Base-by-base conservation (phyloP, 2,113 vertebrate species). In the Mustelus asterias region DNA sequence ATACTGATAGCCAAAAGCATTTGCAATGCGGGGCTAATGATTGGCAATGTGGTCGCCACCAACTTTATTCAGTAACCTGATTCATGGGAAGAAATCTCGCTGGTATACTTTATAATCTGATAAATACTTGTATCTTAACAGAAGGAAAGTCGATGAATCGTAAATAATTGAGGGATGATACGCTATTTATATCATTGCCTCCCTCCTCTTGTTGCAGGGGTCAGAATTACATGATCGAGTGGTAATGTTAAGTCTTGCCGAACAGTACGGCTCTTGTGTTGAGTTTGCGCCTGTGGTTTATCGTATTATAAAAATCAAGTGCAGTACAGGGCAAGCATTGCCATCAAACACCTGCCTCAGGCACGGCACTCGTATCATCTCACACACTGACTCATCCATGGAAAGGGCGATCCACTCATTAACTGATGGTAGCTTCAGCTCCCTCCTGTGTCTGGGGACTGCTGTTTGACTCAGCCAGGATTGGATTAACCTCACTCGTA, bases 401-500 rank as follows among this genome's bases (percentile, higher is more conserved):
- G 69, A 72, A 70, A 72, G 67, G 65, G 69, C 24, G 37, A 95
- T 95, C 69, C 29, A 11, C 94, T 95, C 65, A 72, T 76, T 95
- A 76, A 76, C 94, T 76, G 37, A 95, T 48, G 69, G 41, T 8
- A 95, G 67, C 41, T 54, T 95, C 37, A 48, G 67, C 67, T 48
- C 94, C 16, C 94, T 54, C 67, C 94, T 54, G 69, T 95, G 69
- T 70, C 94, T 76, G 3, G 67, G 44, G 69, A 95, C 65, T 70
- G 67, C 94, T 13, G 11, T 26, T 90, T 60, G 60, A 63, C 88
- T 60, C 24, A 60, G 54, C 33, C 48, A 44, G 70, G 69, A 72
- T 95, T 95, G 94, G 69, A 72, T 95, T 70, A 95, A 95, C 94
- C 69, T 95, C 37, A 26, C 67, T 54, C 44, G 26, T 76, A 95